These are phyloP conservation scores for Hiodon alosoides DNA, from an alignment of 2,113 vertebrate species.

Conservation along the genomic window DNA sequence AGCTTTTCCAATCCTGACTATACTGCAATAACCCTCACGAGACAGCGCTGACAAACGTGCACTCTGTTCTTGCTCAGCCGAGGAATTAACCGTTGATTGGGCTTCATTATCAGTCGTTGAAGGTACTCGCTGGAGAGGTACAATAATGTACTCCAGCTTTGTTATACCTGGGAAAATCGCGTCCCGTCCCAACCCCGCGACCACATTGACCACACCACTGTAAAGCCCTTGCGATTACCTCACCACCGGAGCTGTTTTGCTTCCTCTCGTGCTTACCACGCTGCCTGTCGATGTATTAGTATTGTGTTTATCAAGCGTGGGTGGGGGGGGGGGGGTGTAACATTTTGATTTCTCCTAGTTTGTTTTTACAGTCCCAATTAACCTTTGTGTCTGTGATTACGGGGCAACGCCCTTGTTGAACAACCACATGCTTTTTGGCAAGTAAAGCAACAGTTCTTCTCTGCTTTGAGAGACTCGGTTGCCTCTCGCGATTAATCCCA, in stretches of 20 bases:
- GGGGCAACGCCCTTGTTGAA: no score
- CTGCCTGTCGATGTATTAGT: no score
- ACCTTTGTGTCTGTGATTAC: no score
- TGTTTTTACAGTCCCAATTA: no score
- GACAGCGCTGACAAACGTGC: constrained; percentile 40
- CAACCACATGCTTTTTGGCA: no score
- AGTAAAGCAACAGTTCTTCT: no score
- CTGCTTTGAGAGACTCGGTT: background rate
- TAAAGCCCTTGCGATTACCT: constrained; percentile 18
- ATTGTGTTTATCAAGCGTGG: no score
- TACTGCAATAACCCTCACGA: background rate
- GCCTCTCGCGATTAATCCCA: background rate
- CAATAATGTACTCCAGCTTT: constrained; percentile 38
- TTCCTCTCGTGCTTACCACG: background rate
- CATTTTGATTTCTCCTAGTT: no score
- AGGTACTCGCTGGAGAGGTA: constrained; percentile 52
- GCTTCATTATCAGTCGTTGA: constrained; percentile 57
- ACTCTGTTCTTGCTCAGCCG: constrained; percentile 55
- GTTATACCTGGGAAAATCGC: constrained; percentile 27
- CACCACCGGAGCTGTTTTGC: background rate
- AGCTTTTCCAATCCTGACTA: constrained; percentile 16
- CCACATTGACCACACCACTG: constrained; percentile 4
- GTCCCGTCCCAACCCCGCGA: background rate
- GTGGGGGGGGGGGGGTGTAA: no score
- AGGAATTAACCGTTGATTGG: constrained; percentile 45